Evolutionary conservation across 2,888 invertebrate species (phyloP).

Genomic region (Nemoura dubitans): DNA sequence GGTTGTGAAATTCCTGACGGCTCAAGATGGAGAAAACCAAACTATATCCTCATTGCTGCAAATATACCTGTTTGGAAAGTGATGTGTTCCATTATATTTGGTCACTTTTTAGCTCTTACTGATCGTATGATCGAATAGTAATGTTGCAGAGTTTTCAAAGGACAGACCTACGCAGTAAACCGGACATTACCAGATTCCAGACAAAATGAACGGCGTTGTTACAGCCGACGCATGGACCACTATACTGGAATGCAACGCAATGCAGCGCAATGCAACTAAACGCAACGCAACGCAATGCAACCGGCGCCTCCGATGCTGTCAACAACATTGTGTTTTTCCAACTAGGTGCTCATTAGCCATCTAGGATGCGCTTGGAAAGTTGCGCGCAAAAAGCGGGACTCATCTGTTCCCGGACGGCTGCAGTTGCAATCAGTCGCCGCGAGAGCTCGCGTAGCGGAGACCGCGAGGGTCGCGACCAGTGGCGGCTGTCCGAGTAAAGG

Average conservation of each 20-base stretch:
- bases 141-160: too few relatives aligned
- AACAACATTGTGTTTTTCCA: not conserved
- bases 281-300: not conserved
- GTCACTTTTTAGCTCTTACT: too few relatives aligned
- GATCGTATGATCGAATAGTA: too few relatives aligned
- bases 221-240: too few relatives aligned
- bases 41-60: too few relatives aligned
- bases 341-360: not conserved
- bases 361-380: constrained; percentile 3
- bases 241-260: too few relatives aligned
- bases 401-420: not conserved
- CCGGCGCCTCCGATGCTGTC: not conserved
- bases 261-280: too few relatives aligned
- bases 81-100: too few relatives aligned
- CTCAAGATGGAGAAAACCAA: too few relatives aligned
- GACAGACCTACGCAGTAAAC: too few relatives aligned
- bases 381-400: not conserved
- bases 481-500: not conserved
- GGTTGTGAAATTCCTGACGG: not conserved
- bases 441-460: not conserved
- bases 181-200: not conserved
- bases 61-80: too few relatives aligned
- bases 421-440: not conserved
- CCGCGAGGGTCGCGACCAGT: not conserved
- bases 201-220: too few relatives aligned